These are phyloP conservation scores for Sylvia atricapilla DNA, from an alignment of 2,113 vertebrate genomes.

Conservation along the genomic window DNA sequence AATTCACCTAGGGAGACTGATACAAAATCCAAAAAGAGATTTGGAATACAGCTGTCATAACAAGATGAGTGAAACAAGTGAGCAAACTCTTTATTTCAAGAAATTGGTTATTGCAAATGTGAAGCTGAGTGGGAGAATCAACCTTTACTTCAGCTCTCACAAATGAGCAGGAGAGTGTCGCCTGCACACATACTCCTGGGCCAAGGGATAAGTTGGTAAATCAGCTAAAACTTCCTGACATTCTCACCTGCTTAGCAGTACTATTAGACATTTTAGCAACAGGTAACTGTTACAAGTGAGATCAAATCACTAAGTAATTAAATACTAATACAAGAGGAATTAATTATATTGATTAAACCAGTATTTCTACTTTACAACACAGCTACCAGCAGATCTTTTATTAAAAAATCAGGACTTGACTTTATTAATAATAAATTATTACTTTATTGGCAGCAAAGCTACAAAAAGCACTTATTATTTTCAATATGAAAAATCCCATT, in stretches of 20 bases:
- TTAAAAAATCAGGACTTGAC: not conserved
- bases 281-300: not conserved
- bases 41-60: slow-evolving; percentile 60
- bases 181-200: not conserved
- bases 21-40: slow-evolving; percentile 36
- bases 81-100: slow-evolving; percentile 33
- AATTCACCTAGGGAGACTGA: slow-evolving; percentile 41
- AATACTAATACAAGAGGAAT: not conserved
- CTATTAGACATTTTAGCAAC: not conserved
- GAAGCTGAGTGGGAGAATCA: not conserved
- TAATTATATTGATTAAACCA: not conserved
- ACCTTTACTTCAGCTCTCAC: not conserved
- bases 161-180: not conserved
- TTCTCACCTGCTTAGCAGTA: not conserved
- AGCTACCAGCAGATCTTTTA: not conserved
- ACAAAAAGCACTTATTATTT: not conserved
- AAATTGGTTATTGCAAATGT: not conserved
- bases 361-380: not conserved
- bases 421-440: not conserved
- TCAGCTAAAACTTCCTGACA: not conserved
- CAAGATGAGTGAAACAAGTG: not conserved
- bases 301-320: not conserved
- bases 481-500: not conserved
- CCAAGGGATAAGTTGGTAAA: not conserved
- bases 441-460: not conserved